phyloP scores from a whole-genome alignment of 2,888 invertebrate species.

The Cantharis lateralis region DNA sequence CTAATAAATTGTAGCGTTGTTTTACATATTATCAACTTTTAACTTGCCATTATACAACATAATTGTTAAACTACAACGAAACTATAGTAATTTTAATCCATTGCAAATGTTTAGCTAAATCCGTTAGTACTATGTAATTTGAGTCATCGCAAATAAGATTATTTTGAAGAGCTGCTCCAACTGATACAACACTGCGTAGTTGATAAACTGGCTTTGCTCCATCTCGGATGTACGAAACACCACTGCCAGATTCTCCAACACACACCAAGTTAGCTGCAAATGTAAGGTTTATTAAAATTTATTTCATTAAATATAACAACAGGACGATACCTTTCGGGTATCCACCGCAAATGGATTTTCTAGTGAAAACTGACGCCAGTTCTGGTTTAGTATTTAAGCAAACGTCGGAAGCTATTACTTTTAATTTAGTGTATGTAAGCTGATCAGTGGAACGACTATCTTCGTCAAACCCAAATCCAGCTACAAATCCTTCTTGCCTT shows the following conservation, averaged over 20 bases:
- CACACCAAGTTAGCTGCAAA: constrained; percentile 63
- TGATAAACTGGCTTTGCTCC: constrained; percentile 46
- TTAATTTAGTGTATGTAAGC: constrained; percentile 63
- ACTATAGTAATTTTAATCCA: constrained; percentile 51
- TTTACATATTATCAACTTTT: not conserved
- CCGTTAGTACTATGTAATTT: constrained; percentile 66
- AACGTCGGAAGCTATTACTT: constrained; percentile 62
- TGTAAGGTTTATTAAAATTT: not conserved
- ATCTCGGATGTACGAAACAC: constrained; percentile 48
- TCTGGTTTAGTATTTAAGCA: constrained; percentile 65
- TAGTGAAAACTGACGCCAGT: constrained; percentile 62
- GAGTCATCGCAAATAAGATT: constrained; percentile 61
- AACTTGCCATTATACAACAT: not conserved
- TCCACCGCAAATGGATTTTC: constrained; percentile 56
- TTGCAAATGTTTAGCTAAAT: constrained; percentile 61
- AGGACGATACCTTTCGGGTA: constrained; percentile 42
- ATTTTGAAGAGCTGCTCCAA: constrained; percentile 62
- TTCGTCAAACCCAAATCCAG: constrained; percentile 61
- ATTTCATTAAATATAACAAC: not conserved
- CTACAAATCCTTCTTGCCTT: constrained; percentile 40
- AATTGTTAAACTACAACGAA: not conserved
- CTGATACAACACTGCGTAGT: constrained; percentile 60
- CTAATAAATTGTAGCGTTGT: not conserved
- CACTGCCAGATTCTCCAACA: constrained; percentile 56
- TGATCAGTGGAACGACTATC: constrained; percentile 61